A percentile compares a stretch with the other conserved stretches of the same genome.
phyloP scores from a whole-genome alignment of 1,140 invertebrate species.

The Drosophila punjabiensis region DNA sequence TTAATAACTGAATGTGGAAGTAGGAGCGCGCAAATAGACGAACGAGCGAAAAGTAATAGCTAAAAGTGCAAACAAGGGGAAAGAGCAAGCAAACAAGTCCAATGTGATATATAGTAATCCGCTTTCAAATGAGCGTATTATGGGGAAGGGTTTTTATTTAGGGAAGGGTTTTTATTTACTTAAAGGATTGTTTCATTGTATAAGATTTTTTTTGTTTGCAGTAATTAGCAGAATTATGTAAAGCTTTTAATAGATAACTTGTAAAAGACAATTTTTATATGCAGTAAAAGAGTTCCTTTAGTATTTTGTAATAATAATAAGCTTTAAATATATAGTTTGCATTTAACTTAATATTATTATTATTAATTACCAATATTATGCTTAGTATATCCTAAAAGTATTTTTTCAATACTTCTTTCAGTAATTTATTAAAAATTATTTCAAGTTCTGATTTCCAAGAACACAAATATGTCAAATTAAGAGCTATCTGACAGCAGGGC shows the following conservation, averaged over 20 bases:
- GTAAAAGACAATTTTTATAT: too few relatives aligned
- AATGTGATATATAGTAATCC: conserved; percentile 9
- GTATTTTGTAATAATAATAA: too few relatives aligned
- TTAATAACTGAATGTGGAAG: conserved; percentile 14
- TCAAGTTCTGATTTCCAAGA: neutral
- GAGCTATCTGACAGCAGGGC: neutral
- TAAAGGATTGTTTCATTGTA: neutral
- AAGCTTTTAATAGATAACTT: neutral
- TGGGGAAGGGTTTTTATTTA: neutral
- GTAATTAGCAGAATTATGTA: neutral
- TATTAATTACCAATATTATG: too few relatives aligned
- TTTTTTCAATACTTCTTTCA: too few relatives aligned
- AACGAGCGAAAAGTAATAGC: conserved; percentile 8
- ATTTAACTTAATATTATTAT: too few relatives aligned
- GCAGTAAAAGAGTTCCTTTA: too few relatives aligned
- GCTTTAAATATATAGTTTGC: too few relatives aligned
- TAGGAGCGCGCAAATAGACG: neutral
- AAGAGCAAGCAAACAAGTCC: neutral
- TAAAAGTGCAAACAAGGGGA: neutral
- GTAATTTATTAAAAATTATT: too few relatives aligned
- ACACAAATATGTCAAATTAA: neutral
- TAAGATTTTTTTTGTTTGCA: neutral
- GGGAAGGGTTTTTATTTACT: conserved; percentile 1
- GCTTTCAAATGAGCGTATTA: conserved; percentile 6
- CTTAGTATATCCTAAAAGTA: too few relatives aligned